A percentile compares a stretch with the other conserved stretches of the same genome.
Conservation (phyloP, 92 coral and sea anemone genomes). For the Parazoanthus atlanticus region DNA sequence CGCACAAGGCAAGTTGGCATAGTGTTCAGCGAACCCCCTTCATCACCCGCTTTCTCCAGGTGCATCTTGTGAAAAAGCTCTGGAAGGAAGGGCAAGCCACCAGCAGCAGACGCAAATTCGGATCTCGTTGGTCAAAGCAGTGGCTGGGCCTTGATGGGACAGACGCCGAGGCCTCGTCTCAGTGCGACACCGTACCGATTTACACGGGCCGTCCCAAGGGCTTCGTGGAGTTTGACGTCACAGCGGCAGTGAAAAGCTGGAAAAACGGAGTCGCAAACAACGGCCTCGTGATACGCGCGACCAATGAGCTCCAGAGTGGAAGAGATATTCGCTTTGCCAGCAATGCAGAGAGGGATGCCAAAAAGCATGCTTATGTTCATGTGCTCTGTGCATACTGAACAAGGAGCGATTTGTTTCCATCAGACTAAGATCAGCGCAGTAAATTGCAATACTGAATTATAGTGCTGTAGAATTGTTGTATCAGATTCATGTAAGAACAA, state of each 20-base stretch:
- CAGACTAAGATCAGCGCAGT: no score
- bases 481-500: no score
- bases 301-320: conserved; percentile 49
- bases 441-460: no score
- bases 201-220: conserved; percentile 51
- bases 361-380: conserved; percentile 46
- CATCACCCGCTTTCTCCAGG: conserved; percentile 54
- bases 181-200: conserved; percentile 40
- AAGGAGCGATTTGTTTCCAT: neutral
- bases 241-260: conserved; percentile 63
- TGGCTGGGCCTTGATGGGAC: conserved; percentile 21
- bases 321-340: conserved; percentile 68
- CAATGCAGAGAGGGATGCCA: conserved; percentile 31
- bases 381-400: conserved; percentile 46
- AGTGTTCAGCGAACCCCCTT: conserved; percentile 43
- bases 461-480: no score
- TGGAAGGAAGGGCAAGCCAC: conserved; percentile 73
- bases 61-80: conserved; percentile 58
- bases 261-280: conserved; percentile 53
- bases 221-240: conserved; percentile 75
- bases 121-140: neutral
- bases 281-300: conserved; percentile 63
- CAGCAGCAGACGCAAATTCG: neutral
- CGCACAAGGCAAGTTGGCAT: conserved; percentile 65
- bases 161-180: conserved; percentile 27